Base-by-base conservation (phyloP, 2,113 vertebrate species). In the Amphiprion percula region DNA sequence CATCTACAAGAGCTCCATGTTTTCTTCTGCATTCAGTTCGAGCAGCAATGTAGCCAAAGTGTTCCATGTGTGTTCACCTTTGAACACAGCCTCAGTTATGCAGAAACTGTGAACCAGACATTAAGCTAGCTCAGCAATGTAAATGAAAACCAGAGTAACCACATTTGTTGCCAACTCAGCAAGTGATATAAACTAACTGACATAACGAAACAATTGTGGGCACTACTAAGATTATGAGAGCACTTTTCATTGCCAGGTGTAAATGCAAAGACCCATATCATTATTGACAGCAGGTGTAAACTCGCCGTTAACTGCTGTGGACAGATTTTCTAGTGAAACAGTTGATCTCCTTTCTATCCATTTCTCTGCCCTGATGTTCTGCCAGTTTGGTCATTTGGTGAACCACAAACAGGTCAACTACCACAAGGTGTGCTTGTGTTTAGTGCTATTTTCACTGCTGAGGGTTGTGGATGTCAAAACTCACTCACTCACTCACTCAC, bases 361-460 rank as follows among this genome's bases (percentile, higher is more conserved):
- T 71, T 30, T 49, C 4, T 17, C 66, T 30, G 19, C 33, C 28
- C 53, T 30, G 33, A 9, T 23, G 28, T 26, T 64, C 19, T 14
- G 58, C 24, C 21, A 62, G 47, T 68, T 17, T 47, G 33, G 39
- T 58, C 46, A 56, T 71, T 55, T 66, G 66, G 44, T 49, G n/a
- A n/a, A 68, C 9, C 56, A 30, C 49, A 64, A 70, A 68, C 64
- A 59, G 74, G 65, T 55, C 74, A 53, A 12, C 30, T 17, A 69
- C 23, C 23, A 17, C 77, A 30, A 15, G n/a, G 33, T 65, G 26
- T 11, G 9, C 8, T 24, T 39, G n/a, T 33, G 8, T 26, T 61
- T 19, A 15, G 41, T 68, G 41, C 16, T 60, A 41, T 69, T 75
- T 64, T 54, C 17, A 62, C 8, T 41, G 23, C 21, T 24, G 24